Conservation (phyloP, 2,888 invertebrate genomes). For the Alitta virens region DNA sequence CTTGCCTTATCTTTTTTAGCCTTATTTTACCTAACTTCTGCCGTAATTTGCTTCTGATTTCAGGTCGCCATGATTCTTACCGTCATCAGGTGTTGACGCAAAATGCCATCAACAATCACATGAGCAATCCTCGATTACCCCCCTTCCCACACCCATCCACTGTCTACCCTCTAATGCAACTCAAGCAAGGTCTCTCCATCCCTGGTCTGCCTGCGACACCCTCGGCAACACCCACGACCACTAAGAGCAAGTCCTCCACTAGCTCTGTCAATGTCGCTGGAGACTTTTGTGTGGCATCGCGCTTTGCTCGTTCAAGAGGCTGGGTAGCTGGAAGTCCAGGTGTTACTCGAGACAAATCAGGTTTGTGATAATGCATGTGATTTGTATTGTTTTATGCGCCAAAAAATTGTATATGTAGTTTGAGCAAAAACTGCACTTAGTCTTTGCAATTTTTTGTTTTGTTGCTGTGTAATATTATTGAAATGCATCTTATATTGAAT, state of each 20-base stretch:
- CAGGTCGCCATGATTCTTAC: constrained; percentile 22
- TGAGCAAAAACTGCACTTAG: too few relatives aligned
- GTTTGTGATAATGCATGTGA: too few relatives aligned
- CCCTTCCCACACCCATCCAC: constrained; percentile 85
- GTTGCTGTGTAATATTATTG: too few relatives aligned
- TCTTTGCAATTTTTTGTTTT: too few relatives aligned
- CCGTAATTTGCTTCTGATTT: neutral
- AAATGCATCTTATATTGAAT: too few relatives aligned
- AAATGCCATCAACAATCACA: constrained; percentile 48
- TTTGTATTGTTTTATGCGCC: too few relatives aligned
- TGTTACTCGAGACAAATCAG: constrained; percentile 41
- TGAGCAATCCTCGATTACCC: constrained; percentile 79
- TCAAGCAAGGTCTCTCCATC: constrained; percentile 62
- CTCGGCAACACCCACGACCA: constrained; percentile 25
- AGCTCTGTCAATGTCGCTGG: neutral
- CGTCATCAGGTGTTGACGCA: constrained; percentile 38
- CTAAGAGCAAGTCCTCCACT: constrained; percentile 23
- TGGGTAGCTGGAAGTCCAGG: constrained; percentile 65
- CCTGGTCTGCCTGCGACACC: constrained; percentile 29
- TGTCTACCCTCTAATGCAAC: constrained; percentile 79
- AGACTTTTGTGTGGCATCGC: constrained; percentile 74
- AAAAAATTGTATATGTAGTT: too few relatives aligned
- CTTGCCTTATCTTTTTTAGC: too few relatives aligned
- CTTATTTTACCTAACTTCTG: too few relatives aligned
- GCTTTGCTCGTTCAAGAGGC: constrained; percentile 74